A percentile compares a stretch with the other conserved stretches of the same genome.
Conservation (phyloP, 1,140 invertebrate species). For the Neotoxoptera formosana region DNA sequence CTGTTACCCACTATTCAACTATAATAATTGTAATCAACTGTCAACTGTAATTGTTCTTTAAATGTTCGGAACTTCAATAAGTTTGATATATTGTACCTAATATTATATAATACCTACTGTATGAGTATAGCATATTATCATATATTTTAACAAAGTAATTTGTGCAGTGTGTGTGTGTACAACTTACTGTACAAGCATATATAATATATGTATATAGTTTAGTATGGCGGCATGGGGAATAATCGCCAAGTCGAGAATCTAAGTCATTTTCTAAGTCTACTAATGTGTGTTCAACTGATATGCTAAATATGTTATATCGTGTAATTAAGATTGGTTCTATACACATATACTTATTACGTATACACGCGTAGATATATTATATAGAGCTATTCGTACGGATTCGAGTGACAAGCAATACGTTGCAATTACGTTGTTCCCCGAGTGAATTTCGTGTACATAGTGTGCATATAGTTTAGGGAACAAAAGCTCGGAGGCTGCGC, state of each 20-base stretch:
- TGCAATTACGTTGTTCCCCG: conserved; percentile 7
- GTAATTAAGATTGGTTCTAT: background rate
- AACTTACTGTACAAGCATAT: background rate
- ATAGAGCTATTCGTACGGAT: background rate
- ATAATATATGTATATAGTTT: background rate
- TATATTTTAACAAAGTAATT: background rate
- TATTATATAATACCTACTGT: background rate
- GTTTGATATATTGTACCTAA: background rate
- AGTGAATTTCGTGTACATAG: background rate
- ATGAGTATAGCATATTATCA: background rate
- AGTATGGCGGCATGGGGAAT: background rate
- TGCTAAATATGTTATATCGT: background rate
- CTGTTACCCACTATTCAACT: too few species aligned
- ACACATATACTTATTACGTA: background rate
- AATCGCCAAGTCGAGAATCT: background rate
- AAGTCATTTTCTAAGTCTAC: conserved; percentile 6
- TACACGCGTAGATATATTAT: background rate
- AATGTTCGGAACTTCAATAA: background rate
- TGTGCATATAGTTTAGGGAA: background rate
- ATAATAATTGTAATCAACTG: background rate
- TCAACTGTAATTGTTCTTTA: background rate
- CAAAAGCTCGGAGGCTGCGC: background rate
- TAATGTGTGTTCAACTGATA: background rate
- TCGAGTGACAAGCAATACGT: conserved; percentile 8
- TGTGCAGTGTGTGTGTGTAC: background rate